These are phyloP conservation scores for Gymnopithys bicolor DNA, from an alignment of 2,797 vertebrate genomes.

Conservation along the genomic window DNA sequence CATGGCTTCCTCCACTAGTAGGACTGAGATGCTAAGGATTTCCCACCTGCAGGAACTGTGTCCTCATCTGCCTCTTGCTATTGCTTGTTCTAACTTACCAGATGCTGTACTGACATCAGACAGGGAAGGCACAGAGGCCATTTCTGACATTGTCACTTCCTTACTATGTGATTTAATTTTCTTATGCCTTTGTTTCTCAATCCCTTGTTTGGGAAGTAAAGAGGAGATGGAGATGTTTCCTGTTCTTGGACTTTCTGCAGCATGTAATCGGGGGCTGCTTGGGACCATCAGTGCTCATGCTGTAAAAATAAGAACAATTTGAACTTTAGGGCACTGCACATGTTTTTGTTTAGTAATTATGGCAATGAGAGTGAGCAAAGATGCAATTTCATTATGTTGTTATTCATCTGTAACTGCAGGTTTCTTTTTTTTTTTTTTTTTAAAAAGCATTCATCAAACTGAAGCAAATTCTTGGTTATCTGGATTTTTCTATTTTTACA, in stretches of 20 bases:
- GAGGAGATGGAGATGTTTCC: not conserved
- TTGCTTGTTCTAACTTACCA: not conserved
- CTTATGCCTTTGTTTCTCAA: not conserved
- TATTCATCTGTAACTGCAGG: not conserved
- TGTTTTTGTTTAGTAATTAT: not conserved
- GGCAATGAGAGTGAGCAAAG: not conserved
- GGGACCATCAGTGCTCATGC: not conserved
- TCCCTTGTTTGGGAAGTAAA: not conserved
- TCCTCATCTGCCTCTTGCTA: not conserved
- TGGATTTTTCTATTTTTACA: not conserved
- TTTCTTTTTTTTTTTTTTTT: not conserved
- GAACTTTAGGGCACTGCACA: not conserved
- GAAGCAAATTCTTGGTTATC: not conserved
- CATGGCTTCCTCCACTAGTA: not conserved
- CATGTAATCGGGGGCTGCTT: accelerated
- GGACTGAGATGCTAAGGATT: not conserved
- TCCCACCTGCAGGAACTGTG: not conserved
- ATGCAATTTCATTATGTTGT: not conserved
- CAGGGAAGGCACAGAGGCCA: not conserved
- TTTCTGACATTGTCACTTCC: not conserved
- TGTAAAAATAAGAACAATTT: not conserved
- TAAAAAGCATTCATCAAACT: not conserved
- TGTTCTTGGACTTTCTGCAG: not conserved
- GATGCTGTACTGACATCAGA: not conserved
- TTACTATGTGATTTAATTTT: not conserved